Evolutionary conservation across 2,113 vertebrate species (phyloP).

Genomic region (Acanthochromis polyacanthus): DNA sequence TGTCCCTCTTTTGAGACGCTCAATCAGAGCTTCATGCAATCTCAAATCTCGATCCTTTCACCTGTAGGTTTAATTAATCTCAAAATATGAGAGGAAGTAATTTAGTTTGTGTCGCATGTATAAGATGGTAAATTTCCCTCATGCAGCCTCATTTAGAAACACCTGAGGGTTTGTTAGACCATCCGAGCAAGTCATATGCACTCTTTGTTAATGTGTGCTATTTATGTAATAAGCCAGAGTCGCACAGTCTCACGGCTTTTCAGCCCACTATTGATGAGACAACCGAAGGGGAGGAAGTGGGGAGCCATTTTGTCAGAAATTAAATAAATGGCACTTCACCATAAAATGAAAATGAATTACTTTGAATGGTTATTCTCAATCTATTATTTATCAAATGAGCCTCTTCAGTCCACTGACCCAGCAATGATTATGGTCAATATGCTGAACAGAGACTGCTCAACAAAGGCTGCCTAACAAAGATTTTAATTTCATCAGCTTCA

Average conservation of each 20-base stretch:
- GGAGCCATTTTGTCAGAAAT: conserved; percentile 70
- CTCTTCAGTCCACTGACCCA: conserved; percentile 75
- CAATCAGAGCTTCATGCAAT: conserved; percentile 91
- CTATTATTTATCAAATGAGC: conserved; percentile 73
- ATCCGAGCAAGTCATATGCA: conserved; percentile 91
- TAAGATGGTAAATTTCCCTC: conserved; percentile 94
- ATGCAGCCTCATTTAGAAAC: conserved; percentile 94
- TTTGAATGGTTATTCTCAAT: conserved; percentile 73
- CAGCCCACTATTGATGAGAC: conserved; percentile 20
- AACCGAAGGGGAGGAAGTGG: conserved; percentile 54
- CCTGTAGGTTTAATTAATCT: conserved; percentile 97
- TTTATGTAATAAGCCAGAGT: conserved; percentile 91
- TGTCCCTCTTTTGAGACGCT: conserved; percentile 88
- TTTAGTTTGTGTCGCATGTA: conserved; percentile 89
- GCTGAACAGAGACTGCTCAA: conserved; percentile 66
- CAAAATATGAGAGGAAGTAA: conserved; percentile 95
- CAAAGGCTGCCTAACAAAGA: conserved; percentile 62
- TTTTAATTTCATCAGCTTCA: conserved; percentile 78
- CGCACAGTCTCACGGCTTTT: conserved; percentile 49
- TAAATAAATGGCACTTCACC: conserved; percentile 76
- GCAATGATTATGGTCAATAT: conserved; percentile 76
- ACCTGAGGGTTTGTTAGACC: conserved; percentile 92
- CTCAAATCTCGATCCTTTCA: conserved; percentile 95
- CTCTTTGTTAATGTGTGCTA: conserved; percentile 91
- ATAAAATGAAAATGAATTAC: conserved; percentile 81